Conservation (phyloP, 2,888 invertebrate genomes). For the Sesia bembeciformis region DNA sequence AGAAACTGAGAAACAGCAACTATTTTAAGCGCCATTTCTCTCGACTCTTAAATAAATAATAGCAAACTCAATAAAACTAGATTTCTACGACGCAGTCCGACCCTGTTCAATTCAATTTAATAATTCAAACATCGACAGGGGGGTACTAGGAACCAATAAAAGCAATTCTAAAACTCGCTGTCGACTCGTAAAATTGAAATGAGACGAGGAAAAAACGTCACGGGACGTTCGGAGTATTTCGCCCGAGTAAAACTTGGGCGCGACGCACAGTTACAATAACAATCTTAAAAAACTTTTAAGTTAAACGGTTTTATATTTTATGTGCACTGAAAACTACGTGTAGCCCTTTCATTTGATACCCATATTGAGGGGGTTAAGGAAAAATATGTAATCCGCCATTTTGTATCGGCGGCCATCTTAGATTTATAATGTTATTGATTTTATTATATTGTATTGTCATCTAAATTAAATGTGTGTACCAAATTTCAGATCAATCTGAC, state of each 20-base stretch:
- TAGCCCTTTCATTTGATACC: too few species aligned
- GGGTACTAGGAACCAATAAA: conserved; percentile 43
- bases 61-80: conserved; percentile 6
- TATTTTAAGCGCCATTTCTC: not conserved
- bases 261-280: conserved; percentile 9
- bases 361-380: too few species aligned
- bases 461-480: too few species aligned
- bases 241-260: conserved; percentile 15
- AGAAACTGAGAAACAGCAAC: not conserved
- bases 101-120: conserved; percentile 35
- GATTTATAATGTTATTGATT: too few species aligned
- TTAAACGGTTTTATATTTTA: too few species aligned
- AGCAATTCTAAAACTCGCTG: conserved; percentile 50
- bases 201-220: conserved; percentile 48
- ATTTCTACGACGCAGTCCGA: conserved; percentile 5
- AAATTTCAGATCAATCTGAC: too few species aligned
- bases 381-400: too few species aligned
- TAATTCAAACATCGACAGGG: conserved; percentile 45
- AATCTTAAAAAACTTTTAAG: too few species aligned
- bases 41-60: conserved; percentile 6
- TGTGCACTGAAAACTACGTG: too few species aligned
- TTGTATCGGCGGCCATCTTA: too few species aligned
- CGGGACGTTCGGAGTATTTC: conserved; percentile 32
- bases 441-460: too few species aligned
- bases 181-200: conserved; percentile 53